Percentiles rank a stretch among this genome's conserved stretches.
Conservation (phyloP, 2,888 invertebrate species). For the Lepetodrilus schrolli region DNA sequence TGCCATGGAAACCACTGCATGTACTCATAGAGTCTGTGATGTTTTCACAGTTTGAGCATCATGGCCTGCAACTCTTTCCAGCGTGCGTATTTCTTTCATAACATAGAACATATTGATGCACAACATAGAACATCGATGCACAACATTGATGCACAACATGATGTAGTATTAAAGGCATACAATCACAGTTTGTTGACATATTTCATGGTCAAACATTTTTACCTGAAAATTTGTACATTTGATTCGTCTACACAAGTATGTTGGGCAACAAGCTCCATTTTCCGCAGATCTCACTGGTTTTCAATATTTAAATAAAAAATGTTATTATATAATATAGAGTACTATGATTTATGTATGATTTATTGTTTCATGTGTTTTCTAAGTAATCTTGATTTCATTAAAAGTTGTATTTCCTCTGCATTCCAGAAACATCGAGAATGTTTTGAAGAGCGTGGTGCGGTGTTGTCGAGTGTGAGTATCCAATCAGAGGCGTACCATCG, state of each 20-base stretch:
- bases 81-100: slow-evolving; percentile 67
- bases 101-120: too few species aligned
- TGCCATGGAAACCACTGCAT: slow-evolving; percentile 91
- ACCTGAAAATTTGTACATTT: not conserved
- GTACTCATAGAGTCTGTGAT: slow-evolving; percentile 77
- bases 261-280: too few species aligned
- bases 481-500: too few species aligned
- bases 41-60: slow-evolving; percentile 68
- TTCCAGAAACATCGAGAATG: slow-evolving; percentile 74
- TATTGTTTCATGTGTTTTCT: not conserved
- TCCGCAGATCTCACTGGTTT: too few species aligned
- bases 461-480: slow-evolving; percentile 72
- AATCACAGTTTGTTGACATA: too few species aligned
- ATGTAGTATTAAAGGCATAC: too few species aligned
- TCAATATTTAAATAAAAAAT: too few species aligned
- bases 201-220: too few species aligned
- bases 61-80: slow-evolving; percentile 68
- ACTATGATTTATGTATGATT: not conserved
- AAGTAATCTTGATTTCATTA: not conserved
- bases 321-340: not conserved
- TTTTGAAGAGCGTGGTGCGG: slow-evolving; percentile 72
- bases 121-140: not conserved
- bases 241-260: too few species aligned
- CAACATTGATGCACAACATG: not conserved
- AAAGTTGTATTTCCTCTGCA: too few species aligned